phyloP scores from a whole-genome alignment of 2,797 vertebrate genomes.

The Ctenochaetus hawaiiensis region DNA sequence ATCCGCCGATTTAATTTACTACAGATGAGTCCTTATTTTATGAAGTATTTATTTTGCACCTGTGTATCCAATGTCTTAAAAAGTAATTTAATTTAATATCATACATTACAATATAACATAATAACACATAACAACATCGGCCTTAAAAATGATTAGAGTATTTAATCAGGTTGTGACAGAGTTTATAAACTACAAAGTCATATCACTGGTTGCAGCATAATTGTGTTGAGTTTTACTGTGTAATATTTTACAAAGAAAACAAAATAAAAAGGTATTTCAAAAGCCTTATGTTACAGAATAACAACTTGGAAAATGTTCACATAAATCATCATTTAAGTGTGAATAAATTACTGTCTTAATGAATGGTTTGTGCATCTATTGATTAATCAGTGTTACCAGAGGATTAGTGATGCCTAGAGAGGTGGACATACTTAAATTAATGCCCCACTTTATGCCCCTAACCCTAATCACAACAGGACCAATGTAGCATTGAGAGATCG shows the following conservation, averaged over 20 bases:
- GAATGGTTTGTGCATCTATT: background rate
- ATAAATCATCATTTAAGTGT: background rate
- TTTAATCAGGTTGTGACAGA: background rate
- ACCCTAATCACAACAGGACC: too few relatives aligned
- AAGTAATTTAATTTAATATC: background rate
- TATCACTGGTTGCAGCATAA: background rate
- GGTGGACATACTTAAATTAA: too few relatives aligned
- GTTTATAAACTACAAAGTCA: background rate
- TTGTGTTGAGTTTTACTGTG: background rate
- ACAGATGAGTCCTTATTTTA: too few relatives aligned
- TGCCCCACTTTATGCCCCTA: too few relatives aligned
- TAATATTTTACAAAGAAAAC: background rate
- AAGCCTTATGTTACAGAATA: background rate
- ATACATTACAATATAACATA: background rate
- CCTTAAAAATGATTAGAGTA: background rate
- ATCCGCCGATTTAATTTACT: too few relatives aligned
- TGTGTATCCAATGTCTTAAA: background rate
- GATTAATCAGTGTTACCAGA: conserved; percentile 1
- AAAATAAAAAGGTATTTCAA: too few relatives aligned
- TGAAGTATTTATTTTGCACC: background rate
- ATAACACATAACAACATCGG: background rate
- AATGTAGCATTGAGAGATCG: too few relatives aligned
- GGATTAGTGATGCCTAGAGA: too few relatives aligned
- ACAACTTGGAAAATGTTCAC: background rate
- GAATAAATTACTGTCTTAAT: background rate